A percentile compares a stretch with the other conserved stretches of the same genome.
Conservation (phyloP, 2,888 invertebrate species). For the Eristalinus sepulchralis region DNA sequence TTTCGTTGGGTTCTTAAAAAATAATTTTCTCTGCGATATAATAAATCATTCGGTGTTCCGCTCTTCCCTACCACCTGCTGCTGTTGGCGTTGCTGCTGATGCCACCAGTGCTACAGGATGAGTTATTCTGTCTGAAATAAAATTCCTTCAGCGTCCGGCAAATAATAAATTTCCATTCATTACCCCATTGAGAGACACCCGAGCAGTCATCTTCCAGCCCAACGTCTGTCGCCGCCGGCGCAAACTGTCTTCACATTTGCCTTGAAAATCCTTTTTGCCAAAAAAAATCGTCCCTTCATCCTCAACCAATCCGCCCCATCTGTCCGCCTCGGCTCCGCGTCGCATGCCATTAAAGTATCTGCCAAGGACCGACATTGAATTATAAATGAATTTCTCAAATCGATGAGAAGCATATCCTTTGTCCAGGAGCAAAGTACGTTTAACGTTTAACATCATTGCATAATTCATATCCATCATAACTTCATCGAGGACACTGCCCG, state of each 20-base stretch:
- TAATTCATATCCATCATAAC: slow-evolving; percentile 63
- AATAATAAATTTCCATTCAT: slow-evolving; percentile 59
- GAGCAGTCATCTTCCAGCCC: not conserved
- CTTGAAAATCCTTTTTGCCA: slow-evolving; percentile 6
- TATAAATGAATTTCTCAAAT: slow-evolving; percentile 51
- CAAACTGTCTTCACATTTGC: not conserved
- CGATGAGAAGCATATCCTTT: slow-evolving; percentile 46
- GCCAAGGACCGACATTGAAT: slow-evolving; percentile 25
- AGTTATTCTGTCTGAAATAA: slow-evolving; percentile 14
- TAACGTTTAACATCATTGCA: slow-evolving; percentile 42
- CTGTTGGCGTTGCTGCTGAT: not conserved
- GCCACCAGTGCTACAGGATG: not conserved
- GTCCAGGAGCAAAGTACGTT: slow-evolving; percentile 47
- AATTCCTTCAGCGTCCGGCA: slow-evolving; percentile 42
- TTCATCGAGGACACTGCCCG: not conserved
- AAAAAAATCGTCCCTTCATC: not conserved
- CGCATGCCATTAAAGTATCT: not conserved
- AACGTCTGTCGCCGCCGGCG: too few species aligned
- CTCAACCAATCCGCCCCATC: not conserved
- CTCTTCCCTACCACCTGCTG: slow-evolving; percentile 20
- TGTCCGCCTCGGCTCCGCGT: not conserved
- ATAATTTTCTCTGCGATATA: slow-evolving; percentile 20
- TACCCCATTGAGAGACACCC: slow-evolving; percentile 18
- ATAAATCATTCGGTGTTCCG: slow-evolving; percentile 43
- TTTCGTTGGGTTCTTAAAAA: slow-evolving; percentile 22